Conservation (phyloP, 2,888 invertebrate species). For the Trachelus troglodyta region DNA sequence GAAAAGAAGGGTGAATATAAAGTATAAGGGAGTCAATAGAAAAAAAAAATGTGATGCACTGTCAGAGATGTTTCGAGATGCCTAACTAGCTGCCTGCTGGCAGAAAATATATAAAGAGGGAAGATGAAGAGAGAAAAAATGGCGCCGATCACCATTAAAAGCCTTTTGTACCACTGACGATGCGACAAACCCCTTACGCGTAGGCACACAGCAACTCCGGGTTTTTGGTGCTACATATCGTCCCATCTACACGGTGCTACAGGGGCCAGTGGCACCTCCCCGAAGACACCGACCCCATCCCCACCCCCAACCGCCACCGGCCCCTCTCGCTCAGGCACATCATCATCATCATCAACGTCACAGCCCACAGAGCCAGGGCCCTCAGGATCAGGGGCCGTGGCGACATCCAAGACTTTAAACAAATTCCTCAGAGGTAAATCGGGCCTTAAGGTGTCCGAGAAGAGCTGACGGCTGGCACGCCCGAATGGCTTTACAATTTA, state of each 20-base stretch:
- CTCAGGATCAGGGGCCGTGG: conserved; percentile 50
- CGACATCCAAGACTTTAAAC: conserved; percentile 61
- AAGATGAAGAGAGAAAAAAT: background rate
- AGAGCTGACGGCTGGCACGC: conserved; percentile 39
- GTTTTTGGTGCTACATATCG: conserved; percentile 66
- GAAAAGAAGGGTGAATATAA: background rate
- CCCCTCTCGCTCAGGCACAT: conserved; percentile 34
- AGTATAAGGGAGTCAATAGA: background rate
- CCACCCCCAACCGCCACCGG: conserved; percentile 40
- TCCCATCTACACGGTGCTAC: conserved; percentile 60
- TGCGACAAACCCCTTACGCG: conserved; percentile 29
- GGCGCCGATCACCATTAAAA: background rate
- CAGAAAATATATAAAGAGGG: background rate
- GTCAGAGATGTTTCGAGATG: background rate
- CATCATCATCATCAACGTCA: conserved; percentile 43
- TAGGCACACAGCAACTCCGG: conserved; percentile 63
- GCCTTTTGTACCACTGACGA: conserved; percentile 4
- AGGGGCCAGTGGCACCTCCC: conserved; percentile 58
- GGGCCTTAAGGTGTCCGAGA: conserved; percentile 35
- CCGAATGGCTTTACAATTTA: conserved; percentile 44
- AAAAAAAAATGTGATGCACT: background rate
- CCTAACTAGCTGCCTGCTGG: background rate
- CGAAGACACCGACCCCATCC: conserved; percentile 60
- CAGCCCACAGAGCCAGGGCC: conserved; percentile 40
- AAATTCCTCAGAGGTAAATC: conserved; percentile 63